These are phyloP conservation scores for Sigmodon hispidus DNA, from an alignment of 2,113 vertebrate genomes.

Conservation along the genomic window DNA sequence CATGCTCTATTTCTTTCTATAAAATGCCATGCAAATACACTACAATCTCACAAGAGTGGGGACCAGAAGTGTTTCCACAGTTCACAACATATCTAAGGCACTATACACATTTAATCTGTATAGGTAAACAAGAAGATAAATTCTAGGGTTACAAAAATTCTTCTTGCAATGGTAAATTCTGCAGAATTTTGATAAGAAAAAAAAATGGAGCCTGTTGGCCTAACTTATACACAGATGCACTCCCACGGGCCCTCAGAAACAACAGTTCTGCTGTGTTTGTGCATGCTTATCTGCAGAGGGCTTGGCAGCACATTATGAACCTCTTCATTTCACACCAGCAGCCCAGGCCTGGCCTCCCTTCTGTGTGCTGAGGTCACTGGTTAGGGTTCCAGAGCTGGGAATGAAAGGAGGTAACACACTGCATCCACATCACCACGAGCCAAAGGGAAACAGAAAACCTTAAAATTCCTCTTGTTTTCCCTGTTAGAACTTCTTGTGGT, in stretches of 20 bases:
- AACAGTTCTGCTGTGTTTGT: background rate
- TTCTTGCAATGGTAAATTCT: background rate
- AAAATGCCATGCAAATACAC: background rate
- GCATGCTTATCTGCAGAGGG: background rate
- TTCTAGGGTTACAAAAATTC: background rate
- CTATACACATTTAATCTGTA: background rate
- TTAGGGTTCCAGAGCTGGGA: background rate
- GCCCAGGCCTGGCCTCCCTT: background rate
- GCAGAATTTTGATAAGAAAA: constrained; percentile 17
- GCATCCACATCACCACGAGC: background rate
- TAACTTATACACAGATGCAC: background rate
- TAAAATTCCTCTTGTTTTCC: background rate
- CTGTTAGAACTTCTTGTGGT: background rate
- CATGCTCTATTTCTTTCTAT: background rate
- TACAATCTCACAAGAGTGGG: background rate
- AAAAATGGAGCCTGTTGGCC: background rate
- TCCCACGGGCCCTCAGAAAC: background rate
- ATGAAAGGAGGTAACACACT: background rate
- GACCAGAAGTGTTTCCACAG: background rate
- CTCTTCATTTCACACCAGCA: background rate
- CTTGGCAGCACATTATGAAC: background rate
- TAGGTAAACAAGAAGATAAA: background rate
- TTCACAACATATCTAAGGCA: background rate
- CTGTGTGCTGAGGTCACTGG: background rate
- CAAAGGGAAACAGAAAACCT: background rate